phyloP scores from a whole-genome alignment of 1,140 invertebrate genomes.

The Eupristina koningsbergeri region DNA sequence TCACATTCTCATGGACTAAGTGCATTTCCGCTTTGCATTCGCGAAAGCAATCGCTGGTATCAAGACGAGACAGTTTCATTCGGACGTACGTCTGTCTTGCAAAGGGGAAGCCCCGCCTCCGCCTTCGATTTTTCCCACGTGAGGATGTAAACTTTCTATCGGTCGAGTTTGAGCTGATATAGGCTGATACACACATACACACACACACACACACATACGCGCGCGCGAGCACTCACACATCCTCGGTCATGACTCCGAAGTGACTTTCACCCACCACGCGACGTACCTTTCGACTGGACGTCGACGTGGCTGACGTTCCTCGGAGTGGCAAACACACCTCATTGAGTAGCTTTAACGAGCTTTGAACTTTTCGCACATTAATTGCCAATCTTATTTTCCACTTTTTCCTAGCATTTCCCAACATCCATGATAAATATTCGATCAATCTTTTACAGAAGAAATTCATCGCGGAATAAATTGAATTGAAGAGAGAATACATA shows the following conservation, averaged over 20 bases:
- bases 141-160: constrained; percentile 31
- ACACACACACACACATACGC: not conserved
- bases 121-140: constrained; percentile 38
- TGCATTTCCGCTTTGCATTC: not conserved
- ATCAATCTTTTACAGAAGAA: too few species aligned
- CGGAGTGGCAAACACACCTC: too few species aligned
- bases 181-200: not conserved
- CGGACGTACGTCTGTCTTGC: constrained; percentile 1
- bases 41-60: not conserved
- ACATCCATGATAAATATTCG: too few species aligned
- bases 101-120: not conserved
- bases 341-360: too few species aligned
- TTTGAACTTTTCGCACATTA: too few species aligned
- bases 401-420: too few species aligned
- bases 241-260: not conserved
- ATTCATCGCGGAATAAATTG: too few species aligned
- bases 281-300: not conserved
- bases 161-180: constrained; percentile 14
- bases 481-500: too few species aligned
- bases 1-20: not conserved
- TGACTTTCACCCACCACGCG: not conserved
- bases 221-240: constrained; percentile 1
- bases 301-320: too few species aligned
- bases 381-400: too few species aligned
- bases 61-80: too few species aligned